phyloP scores from a whole-genome alignment of 2,888 invertebrate genomes.

The Amorpha juglandis region DNA sequence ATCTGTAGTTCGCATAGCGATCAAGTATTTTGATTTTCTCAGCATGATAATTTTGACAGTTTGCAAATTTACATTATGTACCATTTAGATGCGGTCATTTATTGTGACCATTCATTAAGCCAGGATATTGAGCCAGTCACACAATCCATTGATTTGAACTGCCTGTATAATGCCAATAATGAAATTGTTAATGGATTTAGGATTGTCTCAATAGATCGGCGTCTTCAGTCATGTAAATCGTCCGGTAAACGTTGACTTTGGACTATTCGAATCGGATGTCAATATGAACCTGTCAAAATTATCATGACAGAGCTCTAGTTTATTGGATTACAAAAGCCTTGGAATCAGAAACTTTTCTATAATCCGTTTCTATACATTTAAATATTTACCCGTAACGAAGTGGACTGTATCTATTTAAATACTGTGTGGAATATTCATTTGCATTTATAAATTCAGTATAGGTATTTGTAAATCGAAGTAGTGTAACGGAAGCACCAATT shows the following conservation, averaged over 20 bases:
- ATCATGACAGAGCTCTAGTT: not conserved
- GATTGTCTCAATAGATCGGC: too few species aligned
- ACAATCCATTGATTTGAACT: too few species aligned
- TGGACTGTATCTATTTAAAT: conserved; percentile 17
- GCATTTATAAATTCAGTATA: conserved; percentile 9
- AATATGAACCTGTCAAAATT: not conserved
- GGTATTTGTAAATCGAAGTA: conserved; percentile 17
- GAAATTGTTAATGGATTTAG: too few species aligned
- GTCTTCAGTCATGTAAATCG: too few species aligned
- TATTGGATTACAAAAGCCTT: conserved; percentile 10
- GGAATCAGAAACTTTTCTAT: conserved; percentile 19
- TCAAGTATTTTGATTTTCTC: conserved; percentile 9
- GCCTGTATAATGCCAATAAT: too few species aligned
- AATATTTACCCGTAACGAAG: conserved; percentile 11
- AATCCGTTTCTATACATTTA: conserved; percentile 43
- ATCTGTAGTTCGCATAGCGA: conserved; percentile 81
- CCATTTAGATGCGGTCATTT: too few species aligned
- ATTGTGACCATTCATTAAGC: too few species aligned
- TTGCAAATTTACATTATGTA: not conserved
- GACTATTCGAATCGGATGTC: not conserved
- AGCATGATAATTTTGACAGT: not conserved
- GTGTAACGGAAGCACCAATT: conserved; percentile 70
- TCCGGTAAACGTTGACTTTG: too few species aligned
- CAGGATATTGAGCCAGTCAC: too few species aligned
- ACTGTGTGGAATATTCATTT: conserved; percentile 13